Base-by-base conservation (phyloP, 1,140 invertebrate species). In the Cecropterus lyciades region DNA sequence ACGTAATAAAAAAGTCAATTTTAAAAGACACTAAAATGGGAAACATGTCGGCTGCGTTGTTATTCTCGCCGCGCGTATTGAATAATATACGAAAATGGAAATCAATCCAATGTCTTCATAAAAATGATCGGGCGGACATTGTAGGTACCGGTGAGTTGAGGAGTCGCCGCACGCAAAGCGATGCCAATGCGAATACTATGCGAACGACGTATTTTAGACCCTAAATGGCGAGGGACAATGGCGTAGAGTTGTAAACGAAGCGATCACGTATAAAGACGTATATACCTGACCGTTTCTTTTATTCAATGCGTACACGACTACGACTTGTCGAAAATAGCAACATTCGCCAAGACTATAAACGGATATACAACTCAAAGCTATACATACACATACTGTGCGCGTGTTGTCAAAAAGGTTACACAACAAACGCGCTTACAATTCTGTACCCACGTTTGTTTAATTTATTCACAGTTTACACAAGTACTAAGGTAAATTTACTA, bases 1-100 rank as follows among this genome's bases (percentile, higher is more conserved):
- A 27, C 17, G 20, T 33, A 45, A 52, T 51, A 42, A 63, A 63
- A 51, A 37, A 52, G 11, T 20, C 15, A 9, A 60, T 62, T 62
- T 62, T 13, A 46, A 62, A 62, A 15, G 27, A 45, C 57, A 45
- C 11, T 62, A 62, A 62, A 62, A 62, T 14, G 24, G 27, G 13
- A 52, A 11, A 15, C 24, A 49, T 49, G 57, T 49, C 45, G 20
- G 15, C 40, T 27, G 49, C n/a, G 16, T 62, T 62, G 59, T 51
- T 48, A 71, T 71, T 71, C 69, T 7, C 27, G 10, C 17, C 46
- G 53, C 46, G n/a, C 42, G 15, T 16, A 33, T 57, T 46, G 49
- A 52, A 56, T 64, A 52, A 55, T 55, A 59, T 67, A 60, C 59
- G 57, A 67, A 71, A 63, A 70, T 67, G 56, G 69, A 63, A 71